Percentiles rank a stretch among this genome's conserved stretches.
These are phyloP conservation scores for Candoia aspera DNA, from an alignment of 2,113 vertebrate species.

Conservation along the genomic window DNA sequence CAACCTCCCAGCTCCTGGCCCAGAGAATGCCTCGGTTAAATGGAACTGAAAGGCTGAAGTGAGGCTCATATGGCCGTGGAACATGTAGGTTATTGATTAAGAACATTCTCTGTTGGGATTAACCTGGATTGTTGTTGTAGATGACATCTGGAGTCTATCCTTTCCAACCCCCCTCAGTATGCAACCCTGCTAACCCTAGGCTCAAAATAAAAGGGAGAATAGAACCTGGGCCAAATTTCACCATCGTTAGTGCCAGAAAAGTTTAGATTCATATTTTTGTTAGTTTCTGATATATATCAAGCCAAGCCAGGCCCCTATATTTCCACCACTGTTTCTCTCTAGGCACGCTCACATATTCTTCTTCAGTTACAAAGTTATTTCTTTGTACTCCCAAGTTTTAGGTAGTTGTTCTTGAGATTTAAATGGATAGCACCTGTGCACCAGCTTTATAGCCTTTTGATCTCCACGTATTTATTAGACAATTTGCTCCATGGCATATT, in stretches of 20 bases:
- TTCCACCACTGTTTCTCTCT: background rate
- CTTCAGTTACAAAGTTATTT: background rate
- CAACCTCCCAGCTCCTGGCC: slow-evolving; percentile 52
- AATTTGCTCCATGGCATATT: background rate
- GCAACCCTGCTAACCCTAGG: slow-evolving; percentile 22
- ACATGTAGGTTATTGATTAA: slow-evolving; percentile 72
- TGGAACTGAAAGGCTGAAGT: slow-evolving; percentile 21
- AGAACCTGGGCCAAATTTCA: slow-evolving; percentile 46
- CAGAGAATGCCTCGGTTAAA: slow-evolving; percentile 67
- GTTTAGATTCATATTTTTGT: slow-evolving; percentile 66
- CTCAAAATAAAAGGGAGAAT: slow-evolving; percentile 38
- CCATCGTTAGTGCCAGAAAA: slow-evolving; percentile 56
- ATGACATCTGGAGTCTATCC: slow-evolving; percentile 80
- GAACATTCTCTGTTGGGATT: slow-evolving; percentile 60
- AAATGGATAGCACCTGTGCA: background rate
- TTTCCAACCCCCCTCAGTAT: slow-evolving; percentile 44
- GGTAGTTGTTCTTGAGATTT: background rate
- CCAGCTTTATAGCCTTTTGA: slow-evolving; percentile 51
- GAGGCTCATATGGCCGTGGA: slow-evolving; percentile 30
- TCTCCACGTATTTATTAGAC: slow-evolving; percentile 20
- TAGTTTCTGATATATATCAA: slow-evolving; percentile 58
- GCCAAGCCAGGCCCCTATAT: slow-evolving; percentile 53
- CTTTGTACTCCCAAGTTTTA: slow-evolving; percentile 29
- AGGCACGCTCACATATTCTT: slow-evolving; percentile 18
- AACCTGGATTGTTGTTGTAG: slow-evolving; percentile 25